Percentiles rank a stretch among this genome's conserved stretches.
Conservation (phyloP, 2,797 vertebrate species). For the Tangara arthus region DNA sequence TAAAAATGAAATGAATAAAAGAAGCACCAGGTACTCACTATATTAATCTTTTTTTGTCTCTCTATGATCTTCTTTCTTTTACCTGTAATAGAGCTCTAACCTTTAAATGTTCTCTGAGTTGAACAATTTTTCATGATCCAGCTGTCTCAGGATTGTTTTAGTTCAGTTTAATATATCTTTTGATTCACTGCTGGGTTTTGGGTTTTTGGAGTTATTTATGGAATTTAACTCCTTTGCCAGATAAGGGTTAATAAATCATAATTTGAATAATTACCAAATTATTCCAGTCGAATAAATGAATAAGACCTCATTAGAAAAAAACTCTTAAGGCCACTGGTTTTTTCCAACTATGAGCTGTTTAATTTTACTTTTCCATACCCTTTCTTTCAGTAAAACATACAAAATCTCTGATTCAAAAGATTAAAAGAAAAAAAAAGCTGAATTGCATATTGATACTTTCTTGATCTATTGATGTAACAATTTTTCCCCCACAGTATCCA, state of each 20-base stretch:
- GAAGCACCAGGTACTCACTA: conserved; percentile 50
- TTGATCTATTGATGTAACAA: not conserved
- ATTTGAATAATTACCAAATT: conserved; percentile 49
- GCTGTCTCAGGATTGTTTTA: conserved; percentile 78
- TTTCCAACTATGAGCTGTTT: not conserved
- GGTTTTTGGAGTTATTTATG: conserved; percentile 48
- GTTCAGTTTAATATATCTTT: conserved; percentile 68
- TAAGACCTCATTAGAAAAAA: not conserved
- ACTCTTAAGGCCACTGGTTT: not conserved
- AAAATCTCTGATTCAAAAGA: not conserved
- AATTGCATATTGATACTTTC: not conserved
- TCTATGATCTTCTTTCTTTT: conserved; percentile 76
- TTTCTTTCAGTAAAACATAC: not conserved
- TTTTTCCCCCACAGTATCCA: not conserved
- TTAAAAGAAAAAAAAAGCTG: not conserved
- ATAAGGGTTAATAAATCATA: conserved; percentile 43
- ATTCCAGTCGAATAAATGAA: conserved; percentile 12
- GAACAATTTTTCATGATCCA: conserved; percentile 89
- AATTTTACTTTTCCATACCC: not conserved
- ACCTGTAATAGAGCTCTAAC: conserved; percentile 88
- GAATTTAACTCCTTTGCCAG: conserved; percentile 32
- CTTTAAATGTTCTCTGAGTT: conserved; percentile 86
- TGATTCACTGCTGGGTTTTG: conserved; percentile 26
- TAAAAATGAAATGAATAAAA: conserved; percentile 68
- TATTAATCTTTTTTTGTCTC: conserved; percentile 68